phyloP scores from a whole-genome alignment of 2,888 invertebrate genomes.

The Morpho achilles region DNA sequence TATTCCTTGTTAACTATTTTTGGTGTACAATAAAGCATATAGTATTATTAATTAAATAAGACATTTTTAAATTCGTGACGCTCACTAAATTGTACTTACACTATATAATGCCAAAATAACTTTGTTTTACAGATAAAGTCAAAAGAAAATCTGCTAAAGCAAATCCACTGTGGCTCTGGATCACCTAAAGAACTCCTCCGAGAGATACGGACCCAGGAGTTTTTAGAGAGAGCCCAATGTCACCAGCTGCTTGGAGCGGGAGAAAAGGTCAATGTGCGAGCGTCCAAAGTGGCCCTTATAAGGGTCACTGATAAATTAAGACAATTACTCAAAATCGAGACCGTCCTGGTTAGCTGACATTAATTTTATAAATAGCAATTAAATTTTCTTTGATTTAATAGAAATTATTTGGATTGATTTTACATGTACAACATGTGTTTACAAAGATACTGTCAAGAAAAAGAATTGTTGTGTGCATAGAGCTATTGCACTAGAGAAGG shows the following conservation, averaged over 20 bases:
- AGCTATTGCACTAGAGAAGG: no score
- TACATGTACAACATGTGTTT: no score
- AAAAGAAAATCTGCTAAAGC: conserved; percentile 87
- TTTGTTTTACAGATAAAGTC: conserved; percentile 84
- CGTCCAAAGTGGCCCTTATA: conserved; percentile 89
- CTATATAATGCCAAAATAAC: background rate
- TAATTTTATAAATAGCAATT: conserved; percentile 8
- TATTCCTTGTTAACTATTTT: no score
- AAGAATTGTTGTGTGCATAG: no score
- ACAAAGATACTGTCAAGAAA: no score
- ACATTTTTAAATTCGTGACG: no score
- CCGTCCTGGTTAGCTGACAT: conserved; percentile 45
- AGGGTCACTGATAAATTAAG: conserved; percentile 91
- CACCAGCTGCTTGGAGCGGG: conserved; percentile 88
- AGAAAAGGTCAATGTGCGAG: conserved; percentile 88
- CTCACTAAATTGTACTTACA: background rate
- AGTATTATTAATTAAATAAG: no score
- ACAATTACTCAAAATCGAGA: conserved; percentile 89
- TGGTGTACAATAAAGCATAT: no score
- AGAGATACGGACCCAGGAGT: conserved; percentile 89
- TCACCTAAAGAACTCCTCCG: conserved; percentile 74
- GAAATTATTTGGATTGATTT: no score
- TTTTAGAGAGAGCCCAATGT: conserved; percentile 88
- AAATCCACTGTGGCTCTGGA: conserved; percentile 82
- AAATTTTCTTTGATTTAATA: no score